Percentiles rank a stretch among this genome's conserved stretches.
Conservation (phyloP, 2,113 vertebrate species). For the Thalassoma bifasciatum region DNA sequence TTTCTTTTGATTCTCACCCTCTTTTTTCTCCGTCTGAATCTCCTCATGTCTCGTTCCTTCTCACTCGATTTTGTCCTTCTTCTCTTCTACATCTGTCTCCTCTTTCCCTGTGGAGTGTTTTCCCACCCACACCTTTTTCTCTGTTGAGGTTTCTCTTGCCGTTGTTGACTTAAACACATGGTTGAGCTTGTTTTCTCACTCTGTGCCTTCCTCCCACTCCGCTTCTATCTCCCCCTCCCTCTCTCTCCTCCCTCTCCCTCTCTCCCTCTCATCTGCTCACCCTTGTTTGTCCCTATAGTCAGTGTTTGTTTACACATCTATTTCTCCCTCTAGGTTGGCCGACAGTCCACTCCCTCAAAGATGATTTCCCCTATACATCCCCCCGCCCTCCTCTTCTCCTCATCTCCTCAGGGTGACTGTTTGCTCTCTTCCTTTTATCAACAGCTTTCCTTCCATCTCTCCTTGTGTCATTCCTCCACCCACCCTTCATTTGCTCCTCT, state of each 20-base stretch:
- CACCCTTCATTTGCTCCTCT: conserved; percentile 34
- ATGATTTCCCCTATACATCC: conserved; percentile 64
- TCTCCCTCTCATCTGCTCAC: conserved; percentile 31
- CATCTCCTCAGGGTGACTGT: conserved; percentile 53
- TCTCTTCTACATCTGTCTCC: conserved; percentile 68
- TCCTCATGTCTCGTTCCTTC: conserved; percentile 6
- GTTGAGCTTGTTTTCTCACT: conserved; percentile 77
- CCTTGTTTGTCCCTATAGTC: conserved; percentile 63
- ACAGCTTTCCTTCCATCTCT: conserved; percentile 54
- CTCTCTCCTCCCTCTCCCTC: conserved; percentile 42
- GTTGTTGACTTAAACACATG: conserved; percentile 80
- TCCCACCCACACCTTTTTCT: conserved; percentile 76
- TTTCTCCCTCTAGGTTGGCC: conserved; percentile 62
- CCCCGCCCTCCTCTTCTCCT: conserved; percentile 40
- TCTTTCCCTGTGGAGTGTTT: conserved; percentile 69
- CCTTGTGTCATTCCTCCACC: conserved; percentile 44
- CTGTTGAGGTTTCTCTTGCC: conserved; percentile 72
- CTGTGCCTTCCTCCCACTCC: conserved; percentile 67
- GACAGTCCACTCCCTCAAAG: conserved; percentile 68
- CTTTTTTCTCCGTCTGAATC: conserved; percentile 12
- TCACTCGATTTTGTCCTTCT: conserved; percentile 32
- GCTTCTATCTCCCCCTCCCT: conserved; percentile 57
- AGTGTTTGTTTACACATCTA: conserved; percentile 77
- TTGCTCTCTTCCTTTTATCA: conserved; percentile 59
- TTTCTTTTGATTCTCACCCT: conserved; percentile 35